Evolutionary conservation across 2,888 invertebrate species (phyloP).

Genomic region (Halictus quadricinctus): DNA sequence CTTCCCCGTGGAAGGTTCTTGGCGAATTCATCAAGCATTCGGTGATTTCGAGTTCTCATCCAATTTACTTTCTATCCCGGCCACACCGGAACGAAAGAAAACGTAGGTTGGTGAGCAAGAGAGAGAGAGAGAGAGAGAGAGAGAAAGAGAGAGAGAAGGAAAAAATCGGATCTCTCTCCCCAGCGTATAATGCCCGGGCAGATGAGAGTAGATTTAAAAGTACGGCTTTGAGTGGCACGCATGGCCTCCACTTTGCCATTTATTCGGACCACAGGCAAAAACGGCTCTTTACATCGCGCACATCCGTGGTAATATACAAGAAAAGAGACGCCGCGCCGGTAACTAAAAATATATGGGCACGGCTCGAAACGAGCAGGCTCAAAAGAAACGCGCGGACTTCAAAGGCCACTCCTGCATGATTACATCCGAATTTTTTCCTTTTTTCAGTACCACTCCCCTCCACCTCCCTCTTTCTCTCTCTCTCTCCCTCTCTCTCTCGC

Average conservation of each 20-base stretch:
- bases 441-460: not conserved
- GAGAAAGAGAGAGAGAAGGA: not conserved
- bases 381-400: constrained; percentile 53
- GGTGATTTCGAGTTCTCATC: not conserved
- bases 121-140: not conserved
- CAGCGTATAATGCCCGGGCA: constrained; percentile 36
- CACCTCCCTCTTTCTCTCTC: no score
- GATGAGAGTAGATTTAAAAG: constrained; percentile 50
- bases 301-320: constrained; percentile 42
- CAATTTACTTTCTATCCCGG: not conserved
- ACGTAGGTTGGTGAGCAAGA: not conserved
- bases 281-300: constrained; percentile 38
- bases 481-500: no score
- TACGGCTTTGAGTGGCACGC: constrained; percentile 51
- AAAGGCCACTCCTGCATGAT: constrained; percentile 47
- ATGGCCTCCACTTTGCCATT: constrained; percentile 49
- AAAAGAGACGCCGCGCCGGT: constrained; percentile 31
- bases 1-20: not conserved
- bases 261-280: constrained; percentile 55
- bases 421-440: constrained; percentile 35
- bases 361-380: constrained; percentile 49
- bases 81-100: not conserved
- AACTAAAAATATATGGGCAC: constrained; percentile 60
- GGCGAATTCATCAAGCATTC: constrained; percentile 1
- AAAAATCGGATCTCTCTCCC: constrained; percentile 46